phyloP scores from a whole-genome alignment of 2,888 invertebrate species.

The Leucophenga maculata region DNA sequence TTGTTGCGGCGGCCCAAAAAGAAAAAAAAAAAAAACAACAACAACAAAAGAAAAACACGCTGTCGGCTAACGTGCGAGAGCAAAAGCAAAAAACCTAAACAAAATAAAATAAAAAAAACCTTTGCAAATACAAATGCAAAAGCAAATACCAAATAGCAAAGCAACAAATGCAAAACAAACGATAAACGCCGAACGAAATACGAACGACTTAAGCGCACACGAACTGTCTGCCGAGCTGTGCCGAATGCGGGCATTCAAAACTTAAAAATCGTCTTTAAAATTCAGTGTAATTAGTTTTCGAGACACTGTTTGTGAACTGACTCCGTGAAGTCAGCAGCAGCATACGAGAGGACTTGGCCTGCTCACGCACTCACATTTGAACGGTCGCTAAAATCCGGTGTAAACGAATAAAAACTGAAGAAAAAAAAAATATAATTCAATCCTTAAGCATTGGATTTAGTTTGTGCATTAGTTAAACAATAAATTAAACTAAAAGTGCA shows the following conservation, averaged over 20 bases:
- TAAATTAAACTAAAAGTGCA: not conserved
- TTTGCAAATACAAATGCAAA: not conserved
- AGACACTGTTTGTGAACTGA: conserved; percentile 65
- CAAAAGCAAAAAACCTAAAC: not conserved
- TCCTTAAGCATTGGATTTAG: conserved; percentile 9
- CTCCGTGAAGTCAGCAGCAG: conserved; percentile 55
- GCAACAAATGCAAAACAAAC: conserved; percentile 21
- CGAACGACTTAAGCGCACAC: conserved; percentile 41
- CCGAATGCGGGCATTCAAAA: not conserved
- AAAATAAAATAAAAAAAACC: not conserved
- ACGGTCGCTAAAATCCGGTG: not conserved
- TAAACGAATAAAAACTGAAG: not conserved
- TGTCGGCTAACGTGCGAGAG: conserved; percentile 1
- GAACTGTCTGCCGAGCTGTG: conserved; percentile 9
- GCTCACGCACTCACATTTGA: not conserved
- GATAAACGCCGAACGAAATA: conserved; percentile 28
- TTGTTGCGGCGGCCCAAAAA: conserved; percentile 14
- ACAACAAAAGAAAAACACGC: too few relatives aligned
- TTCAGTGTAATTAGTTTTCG: conserved; percentile 63
- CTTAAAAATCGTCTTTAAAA: conserved; percentile 59
- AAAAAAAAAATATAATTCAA: conserved; percentile 9
- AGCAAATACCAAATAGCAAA: not conserved
- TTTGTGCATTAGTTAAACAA: not conserved
- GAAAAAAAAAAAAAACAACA: too few relatives aligned
- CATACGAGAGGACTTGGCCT: conserved; percentile 29